phyloP scores from a whole-genome alignment of 2,797 vertebrate species.

The Myripristis murdjan region DNA sequence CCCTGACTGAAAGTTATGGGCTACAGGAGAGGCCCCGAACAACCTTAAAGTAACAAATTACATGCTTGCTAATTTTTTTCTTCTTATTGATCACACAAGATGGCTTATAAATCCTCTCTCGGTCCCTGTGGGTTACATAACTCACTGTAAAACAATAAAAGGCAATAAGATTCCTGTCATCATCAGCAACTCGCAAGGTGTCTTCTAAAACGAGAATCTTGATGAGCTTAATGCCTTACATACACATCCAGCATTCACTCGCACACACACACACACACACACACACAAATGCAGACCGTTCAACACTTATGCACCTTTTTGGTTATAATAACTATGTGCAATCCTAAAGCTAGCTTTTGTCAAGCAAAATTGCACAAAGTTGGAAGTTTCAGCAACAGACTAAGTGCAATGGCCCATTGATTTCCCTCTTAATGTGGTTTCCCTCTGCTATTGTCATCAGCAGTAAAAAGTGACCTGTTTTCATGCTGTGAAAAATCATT shows the following conservation, averaged over 20 bases:
- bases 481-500: conserved; percentile 68
- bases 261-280: conserved; percentile 12
- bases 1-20: conserved; percentile 27
- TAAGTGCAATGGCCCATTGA: conserved; percentile 28
- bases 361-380: conserved; percentile 17
- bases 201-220: neutral
- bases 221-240: conserved; percentile 5
- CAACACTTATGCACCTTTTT: conserved; percentile 1
- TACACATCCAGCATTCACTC: neutral
- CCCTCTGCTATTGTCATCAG: conserved; percentile 30
- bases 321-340: neutral
- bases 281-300: neutral
- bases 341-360: neutral
- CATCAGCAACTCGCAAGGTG: neutral
- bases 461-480: conserved; percentile 43
- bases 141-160: conserved; percentile 1
- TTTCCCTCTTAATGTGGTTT: conserved; percentile 18
- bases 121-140: neutral
- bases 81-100: conserved; percentile 22
- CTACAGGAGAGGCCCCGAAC: conserved; percentile 9
- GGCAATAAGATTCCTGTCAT: neutral
- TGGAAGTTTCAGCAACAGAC: conserved; percentile 30
- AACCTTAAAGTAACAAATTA: conserved; percentile 22
- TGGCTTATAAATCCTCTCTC: neutral
- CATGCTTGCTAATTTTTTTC: conserved; percentile 9